phyloP scores from a whole-genome alignment of 2,888 invertebrate species.

The Habroteleia sp. region DNA sequence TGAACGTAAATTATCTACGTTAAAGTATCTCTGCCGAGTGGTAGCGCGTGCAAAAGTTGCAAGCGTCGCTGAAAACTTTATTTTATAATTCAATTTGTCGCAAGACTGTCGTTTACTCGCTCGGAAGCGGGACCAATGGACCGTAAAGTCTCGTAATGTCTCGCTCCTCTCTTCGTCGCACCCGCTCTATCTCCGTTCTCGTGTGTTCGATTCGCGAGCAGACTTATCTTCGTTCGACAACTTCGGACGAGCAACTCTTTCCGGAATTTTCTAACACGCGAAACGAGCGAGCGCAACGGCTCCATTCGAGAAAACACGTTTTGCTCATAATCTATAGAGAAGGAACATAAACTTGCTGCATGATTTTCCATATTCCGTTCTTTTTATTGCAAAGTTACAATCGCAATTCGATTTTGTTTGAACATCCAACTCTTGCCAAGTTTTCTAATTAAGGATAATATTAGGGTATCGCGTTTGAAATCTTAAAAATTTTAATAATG shows the following conservation, averaged over 20 bases:
- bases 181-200: slow-evolving; percentile 3
- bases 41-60: slow-evolving; percentile 54
- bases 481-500: slow-evolving; percentile 41
- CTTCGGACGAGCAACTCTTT: slow-evolving; percentile 54
- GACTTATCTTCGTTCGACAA: slow-evolving; percentile 50
- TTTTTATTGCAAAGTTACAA: slow-evolving; percentile 52
- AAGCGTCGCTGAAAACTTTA: slow-evolving; percentile 53
- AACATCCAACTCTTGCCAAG: slow-evolving; percentile 40
- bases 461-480: slow-evolving; percentile 8
- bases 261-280: slow-evolving; percentile 46
- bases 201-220: slow-evolving; percentile 46
- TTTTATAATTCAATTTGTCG: slow-evolving; percentile 63
- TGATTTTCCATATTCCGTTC: slow-evolving; percentile 52
- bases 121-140: slow-evolving; percentile 55
- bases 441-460: slow-evolving; percentile 53
- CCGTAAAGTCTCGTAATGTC: slow-evolving; percentile 57
- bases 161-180: slow-evolving; percentile 15
- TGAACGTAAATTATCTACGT: slow-evolving; percentile 40
- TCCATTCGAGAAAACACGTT: slow-evolving; percentile 56
- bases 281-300: slow-evolving; percentile 46
- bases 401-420: slow-evolving; percentile 41
- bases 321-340: slow-evolving; percentile 49
- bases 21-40: slow-evolving; percentile 33
- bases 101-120: slow-evolving; percentile 60
- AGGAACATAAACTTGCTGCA: slow-evolving; percentile 46